Evolutionary conservation across 2,888 invertebrate genomes (phyloP).

Genomic region (Acheta domesticus): DNA sequence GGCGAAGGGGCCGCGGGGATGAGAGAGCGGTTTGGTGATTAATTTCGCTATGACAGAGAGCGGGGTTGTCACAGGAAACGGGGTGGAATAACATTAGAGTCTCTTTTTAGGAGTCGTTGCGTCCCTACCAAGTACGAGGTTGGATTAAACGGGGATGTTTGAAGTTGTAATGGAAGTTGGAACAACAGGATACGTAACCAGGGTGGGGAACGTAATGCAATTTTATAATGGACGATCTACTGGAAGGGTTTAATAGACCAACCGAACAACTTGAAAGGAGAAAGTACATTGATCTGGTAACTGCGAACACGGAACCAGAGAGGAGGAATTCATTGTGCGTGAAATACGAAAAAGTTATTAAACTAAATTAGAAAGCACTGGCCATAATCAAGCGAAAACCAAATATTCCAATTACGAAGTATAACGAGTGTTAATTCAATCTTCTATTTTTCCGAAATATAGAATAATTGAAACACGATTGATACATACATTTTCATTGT

Average conservation of each 20-base stretch:
- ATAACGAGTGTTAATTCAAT: not conserved
- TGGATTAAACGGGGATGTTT: not conserved
- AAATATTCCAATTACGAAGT: slow-evolving; percentile 11
- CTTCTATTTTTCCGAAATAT: not conserved
- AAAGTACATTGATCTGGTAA: no score
- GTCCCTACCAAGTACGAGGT: not conserved
- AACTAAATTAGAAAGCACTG: not conserved
- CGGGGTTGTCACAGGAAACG: not conserved
- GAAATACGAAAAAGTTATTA: no score
- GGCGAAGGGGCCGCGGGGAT: not conserved
- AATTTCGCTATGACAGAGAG: not conserved
- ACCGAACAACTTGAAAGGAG: no score
- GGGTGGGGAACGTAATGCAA: no score
- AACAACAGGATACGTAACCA: no score
- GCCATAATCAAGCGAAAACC: not conserved
- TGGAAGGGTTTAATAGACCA: no score
- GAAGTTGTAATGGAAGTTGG: not conserved
- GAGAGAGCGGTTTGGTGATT: not conserved
- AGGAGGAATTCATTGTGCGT: no score
- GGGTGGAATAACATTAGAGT: not conserved
- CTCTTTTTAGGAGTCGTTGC: not conserved
- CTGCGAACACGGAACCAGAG: no score
- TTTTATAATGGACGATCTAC: no score
- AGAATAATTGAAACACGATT: not conserved
- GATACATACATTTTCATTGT: not conserved